phyloP scores from a whole-genome alignment of 2,888 invertebrate species.

The Mythimna ferrago region DNA sequence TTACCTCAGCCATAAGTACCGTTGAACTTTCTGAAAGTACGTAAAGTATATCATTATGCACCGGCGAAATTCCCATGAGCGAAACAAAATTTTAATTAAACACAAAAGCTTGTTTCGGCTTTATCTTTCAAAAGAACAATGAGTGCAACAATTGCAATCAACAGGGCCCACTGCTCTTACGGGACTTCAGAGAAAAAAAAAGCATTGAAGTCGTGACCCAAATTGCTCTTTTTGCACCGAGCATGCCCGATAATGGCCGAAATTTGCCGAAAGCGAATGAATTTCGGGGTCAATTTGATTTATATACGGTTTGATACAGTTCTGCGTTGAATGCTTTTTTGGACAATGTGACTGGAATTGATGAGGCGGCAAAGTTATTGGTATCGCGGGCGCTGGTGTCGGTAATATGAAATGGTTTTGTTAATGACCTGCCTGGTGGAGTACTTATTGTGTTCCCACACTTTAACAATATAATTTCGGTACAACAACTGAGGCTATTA shows the following conservation, averaged over 20 bases:
- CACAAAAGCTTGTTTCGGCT: constrained; percentile 76
- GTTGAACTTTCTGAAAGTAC: constrained; percentile 66
- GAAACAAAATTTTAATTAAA: constrained; percentile 87
- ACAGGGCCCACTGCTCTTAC: constrained; percentile 72
- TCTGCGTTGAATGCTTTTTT: constrained; percentile 68
- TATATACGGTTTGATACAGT: constrained; percentile 88
- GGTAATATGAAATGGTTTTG: constrained; percentile 39
- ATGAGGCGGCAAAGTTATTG: constrained; percentile 70
- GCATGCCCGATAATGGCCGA: constrained; percentile 81
- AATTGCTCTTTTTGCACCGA: constrained; percentile 84
- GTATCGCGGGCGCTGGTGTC: constrained; percentile 51
- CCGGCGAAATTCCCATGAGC: constrained; percentile 66
- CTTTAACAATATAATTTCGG: not conserved
- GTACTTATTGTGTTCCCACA: constrained; percentile 23
- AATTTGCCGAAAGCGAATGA: constrained; percentile 86
- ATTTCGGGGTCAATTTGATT: constrained; percentile 87
- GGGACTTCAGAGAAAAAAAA: constrained; percentile 77
- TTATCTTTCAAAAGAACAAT: constrained; percentile 85
- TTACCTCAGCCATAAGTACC: constrained; percentile 59
- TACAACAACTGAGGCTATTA: not conserved
- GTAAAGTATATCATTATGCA: constrained; percentile 68
- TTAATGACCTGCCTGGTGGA: constrained; percentile 19
- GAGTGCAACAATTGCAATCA: constrained; percentile 84
- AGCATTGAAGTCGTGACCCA: constrained; percentile 81
- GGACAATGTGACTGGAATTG: constrained; percentile 74